These are phyloP conservation scores for Bathynomus jamesi DNA, from an alignment of 1,140 invertebrate species.

Conservation along the genomic window DNA sequence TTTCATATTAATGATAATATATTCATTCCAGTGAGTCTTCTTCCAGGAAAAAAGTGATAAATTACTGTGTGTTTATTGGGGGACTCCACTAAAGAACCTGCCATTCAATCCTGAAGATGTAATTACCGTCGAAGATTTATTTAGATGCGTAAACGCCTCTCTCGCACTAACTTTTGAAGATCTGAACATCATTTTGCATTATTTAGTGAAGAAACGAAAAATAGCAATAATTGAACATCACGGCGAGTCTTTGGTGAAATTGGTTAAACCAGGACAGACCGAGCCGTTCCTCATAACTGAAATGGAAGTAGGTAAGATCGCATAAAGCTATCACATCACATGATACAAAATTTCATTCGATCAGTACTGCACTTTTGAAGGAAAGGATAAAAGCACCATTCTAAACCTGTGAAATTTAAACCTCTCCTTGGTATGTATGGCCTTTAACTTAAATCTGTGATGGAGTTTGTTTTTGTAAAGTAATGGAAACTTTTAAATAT, in stretches of 20 bases:
- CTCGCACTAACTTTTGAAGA: neutral
- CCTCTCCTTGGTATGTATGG: no score
- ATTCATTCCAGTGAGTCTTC: no score
- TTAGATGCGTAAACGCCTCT: neutral
- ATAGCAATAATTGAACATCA: neutral
- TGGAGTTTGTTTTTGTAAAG: no score
- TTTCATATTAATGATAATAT: no score
- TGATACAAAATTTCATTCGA: no score
- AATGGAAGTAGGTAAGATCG: neutral
- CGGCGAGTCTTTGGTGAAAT: neutral
- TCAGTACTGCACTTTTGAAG: no score
- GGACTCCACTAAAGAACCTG: neutral
- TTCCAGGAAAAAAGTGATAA: neutral
- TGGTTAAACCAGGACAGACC: neutral
- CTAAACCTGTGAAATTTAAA: no score
- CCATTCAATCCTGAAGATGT: neutral
- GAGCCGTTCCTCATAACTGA: neutral
- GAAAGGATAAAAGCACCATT: no score
- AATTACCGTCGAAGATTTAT: neutral
- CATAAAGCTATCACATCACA: no score
- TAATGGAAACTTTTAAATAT: no score
- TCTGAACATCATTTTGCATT: neutral
- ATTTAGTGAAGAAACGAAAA: neutral
- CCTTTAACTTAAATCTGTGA: no score
- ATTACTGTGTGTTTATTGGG: neutral